These are phyloP conservation scores for Diachasmimorpha longicaudata DNA, from an alignment of 1,140 invertebrate genomes.

Conservation along the genomic window DNA sequence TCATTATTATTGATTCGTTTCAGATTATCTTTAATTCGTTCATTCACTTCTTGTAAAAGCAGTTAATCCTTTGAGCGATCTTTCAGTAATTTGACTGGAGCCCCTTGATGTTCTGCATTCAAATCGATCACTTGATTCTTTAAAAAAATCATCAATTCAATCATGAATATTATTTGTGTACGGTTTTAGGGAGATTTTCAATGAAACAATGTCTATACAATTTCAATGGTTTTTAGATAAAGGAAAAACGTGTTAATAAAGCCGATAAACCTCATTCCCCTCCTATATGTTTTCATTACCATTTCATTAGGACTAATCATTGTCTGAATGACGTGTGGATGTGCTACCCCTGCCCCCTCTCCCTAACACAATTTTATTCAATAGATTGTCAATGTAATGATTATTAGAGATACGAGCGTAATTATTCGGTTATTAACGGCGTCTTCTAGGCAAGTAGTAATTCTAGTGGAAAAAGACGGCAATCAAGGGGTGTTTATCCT, in stretches of 20 bases:
- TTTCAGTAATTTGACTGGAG: too few relatives aligned
- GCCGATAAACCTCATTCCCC: not conserved
- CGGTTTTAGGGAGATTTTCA: constrained; percentile 2
- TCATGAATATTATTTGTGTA: not conserved
- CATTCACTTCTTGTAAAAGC: too few relatives aligned
- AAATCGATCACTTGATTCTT: not conserved
- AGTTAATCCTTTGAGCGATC: too few relatives aligned
- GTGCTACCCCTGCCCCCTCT: constrained; percentile 46
- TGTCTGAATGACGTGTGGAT: constrained; percentile 55
- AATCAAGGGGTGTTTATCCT: constrained; percentile 16
- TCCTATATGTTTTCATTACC: constrained; percentile 22
- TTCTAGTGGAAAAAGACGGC: constrained; percentile 11
- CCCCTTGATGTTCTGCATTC: too few relatives aligned
- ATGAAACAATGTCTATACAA: not conserved
- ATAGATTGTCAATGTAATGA: not conserved
- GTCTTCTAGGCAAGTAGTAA: not conserved
- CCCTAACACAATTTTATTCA: constrained; percentile 38
- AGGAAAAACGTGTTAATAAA: not conserved
- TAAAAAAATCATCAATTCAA: not conserved
- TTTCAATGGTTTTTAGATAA: not conserved
- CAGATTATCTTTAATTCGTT: too few relatives aligned
- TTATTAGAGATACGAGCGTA: not conserved
- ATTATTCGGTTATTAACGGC: not conserved
- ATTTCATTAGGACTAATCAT: constrained; percentile 47
- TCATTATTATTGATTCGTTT: too few relatives aligned